These are phyloP conservation scores for Pangasius sanitwongsei DNA, from an alignment of 2,797 vertebrate species.

Conservation along the genomic window DNA sequence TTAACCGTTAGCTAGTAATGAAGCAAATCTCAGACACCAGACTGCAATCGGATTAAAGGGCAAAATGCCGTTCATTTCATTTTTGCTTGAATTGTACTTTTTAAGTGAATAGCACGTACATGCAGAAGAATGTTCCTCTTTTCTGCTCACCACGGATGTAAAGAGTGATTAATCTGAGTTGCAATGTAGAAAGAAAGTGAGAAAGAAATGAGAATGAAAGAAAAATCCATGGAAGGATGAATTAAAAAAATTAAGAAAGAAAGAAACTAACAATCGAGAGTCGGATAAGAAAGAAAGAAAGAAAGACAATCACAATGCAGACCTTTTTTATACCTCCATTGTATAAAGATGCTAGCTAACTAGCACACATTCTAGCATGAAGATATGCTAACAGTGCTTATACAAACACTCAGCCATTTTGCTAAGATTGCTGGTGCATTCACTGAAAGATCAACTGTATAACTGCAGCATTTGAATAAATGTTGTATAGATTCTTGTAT, in stretches of 20 bases:
- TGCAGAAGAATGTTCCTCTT: neutral
- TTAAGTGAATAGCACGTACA: neutral
- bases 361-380: neutral
- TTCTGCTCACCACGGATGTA: neutral
- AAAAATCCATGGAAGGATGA: neutral
- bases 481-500: neutral
- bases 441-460: neutral
- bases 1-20: neutral
- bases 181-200: neutral
- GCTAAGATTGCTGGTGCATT: neutral
- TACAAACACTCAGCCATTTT: too few relatives aligned
- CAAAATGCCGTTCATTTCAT: neutral
- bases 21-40: neutral
- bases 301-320: neutral
- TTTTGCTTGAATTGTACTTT: neutral
- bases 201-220: neutral
- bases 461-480: neutral
- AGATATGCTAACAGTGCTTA: neutral
- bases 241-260: neutral
- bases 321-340: neutral
- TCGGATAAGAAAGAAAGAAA: neutral
- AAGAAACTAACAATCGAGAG: neutral
- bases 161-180: neutral
- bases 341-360: neutral
- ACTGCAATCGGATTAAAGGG: neutral